A percentile compares a stretch with the other conserved stretches of the same genome.
These are phyloP conservation scores for Eubasilissa regina DNA, from an alignment of 1,140 invertebrate species.

Conservation along the genomic window DNA sequence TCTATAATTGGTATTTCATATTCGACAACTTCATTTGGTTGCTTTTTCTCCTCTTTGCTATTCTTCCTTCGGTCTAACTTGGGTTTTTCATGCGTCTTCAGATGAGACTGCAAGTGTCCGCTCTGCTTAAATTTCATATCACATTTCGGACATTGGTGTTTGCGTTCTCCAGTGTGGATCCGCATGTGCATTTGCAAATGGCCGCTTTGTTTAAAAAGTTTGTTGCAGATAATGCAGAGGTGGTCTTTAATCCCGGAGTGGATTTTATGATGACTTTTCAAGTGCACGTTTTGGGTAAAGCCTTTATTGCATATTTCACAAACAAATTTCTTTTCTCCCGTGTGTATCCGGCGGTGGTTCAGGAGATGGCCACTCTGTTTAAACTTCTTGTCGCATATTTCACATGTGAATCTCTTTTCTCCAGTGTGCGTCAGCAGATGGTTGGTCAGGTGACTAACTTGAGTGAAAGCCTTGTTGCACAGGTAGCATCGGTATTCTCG, in stretches of 20 bases:
- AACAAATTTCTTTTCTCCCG: constrained; percentile 60
- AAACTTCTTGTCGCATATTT: constrained; percentile 62
- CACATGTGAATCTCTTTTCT: constrained; percentile 62
- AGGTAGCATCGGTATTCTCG: constrained; percentile 73
- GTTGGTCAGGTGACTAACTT: constrained; percentile 65
- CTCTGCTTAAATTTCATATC: constrained; percentile 57
- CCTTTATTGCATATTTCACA: constrained; percentile 65
- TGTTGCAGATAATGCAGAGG: constrained; percentile 77
- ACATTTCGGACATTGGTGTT: constrained; percentile 73
- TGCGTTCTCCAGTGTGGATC: constrained; percentile 78
- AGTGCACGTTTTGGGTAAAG: constrained; percentile 84
- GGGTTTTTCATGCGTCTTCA: constrained; percentile 43
- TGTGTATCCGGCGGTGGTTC: constrained; percentile 60
- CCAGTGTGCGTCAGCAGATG: constrained; percentile 62
- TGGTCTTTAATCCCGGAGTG: constrained; percentile 77
- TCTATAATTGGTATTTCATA: no score
- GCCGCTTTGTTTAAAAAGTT: constrained; percentile 71
- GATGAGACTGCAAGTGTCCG: constrained; percentile 50
- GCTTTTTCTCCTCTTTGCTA: background rate
- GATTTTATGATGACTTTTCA: constrained; percentile 83
- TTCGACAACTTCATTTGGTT: no score
- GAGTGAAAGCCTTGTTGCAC: constrained; percentile 72
- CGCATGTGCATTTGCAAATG: constrained; percentile 68
- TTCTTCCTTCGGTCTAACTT: background rate
- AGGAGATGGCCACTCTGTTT: constrained; percentile 62